phyloP scores from a whole-genome alignment of 2,113 vertebrate genomes.

The Pongo abelii region DNA sequence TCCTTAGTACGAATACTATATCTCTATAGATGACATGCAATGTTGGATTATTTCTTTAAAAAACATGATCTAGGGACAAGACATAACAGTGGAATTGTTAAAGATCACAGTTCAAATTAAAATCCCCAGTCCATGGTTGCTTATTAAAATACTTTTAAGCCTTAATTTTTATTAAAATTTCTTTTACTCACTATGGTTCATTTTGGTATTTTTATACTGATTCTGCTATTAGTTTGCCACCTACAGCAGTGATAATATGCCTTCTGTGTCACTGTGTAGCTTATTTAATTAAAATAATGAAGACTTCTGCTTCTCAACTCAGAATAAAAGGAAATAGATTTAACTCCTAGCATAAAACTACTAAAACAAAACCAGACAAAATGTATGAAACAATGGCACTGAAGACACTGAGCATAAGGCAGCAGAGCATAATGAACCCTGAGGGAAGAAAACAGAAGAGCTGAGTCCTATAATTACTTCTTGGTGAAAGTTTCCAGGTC shows the following conservation, averaged over 20 bases:
- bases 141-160: neutral
- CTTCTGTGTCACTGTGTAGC: neutral
- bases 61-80: neutral
- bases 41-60: neutral
- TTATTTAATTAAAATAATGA: neutral
- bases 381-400: neutral
- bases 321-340: neutral
- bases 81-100: neutral
- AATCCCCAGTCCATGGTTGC: neutral
- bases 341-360: neutral
- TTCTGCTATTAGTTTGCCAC: neutral
- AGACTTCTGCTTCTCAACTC: neutral
- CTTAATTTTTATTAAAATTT: neutral
- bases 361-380: neutral
- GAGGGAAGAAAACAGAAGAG: neutral
- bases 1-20: neutral
- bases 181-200: neutral
- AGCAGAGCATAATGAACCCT: neutral
- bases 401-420: neutral
- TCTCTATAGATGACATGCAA: neutral
- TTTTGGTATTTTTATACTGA: neutral
- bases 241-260: neutral
- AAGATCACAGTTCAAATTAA: neutral
- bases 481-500: neutral
- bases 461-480: neutral